Conservation (phyloP, 2,797 vertebrate species). For the Chlorospingus flavigularis region DNA sequence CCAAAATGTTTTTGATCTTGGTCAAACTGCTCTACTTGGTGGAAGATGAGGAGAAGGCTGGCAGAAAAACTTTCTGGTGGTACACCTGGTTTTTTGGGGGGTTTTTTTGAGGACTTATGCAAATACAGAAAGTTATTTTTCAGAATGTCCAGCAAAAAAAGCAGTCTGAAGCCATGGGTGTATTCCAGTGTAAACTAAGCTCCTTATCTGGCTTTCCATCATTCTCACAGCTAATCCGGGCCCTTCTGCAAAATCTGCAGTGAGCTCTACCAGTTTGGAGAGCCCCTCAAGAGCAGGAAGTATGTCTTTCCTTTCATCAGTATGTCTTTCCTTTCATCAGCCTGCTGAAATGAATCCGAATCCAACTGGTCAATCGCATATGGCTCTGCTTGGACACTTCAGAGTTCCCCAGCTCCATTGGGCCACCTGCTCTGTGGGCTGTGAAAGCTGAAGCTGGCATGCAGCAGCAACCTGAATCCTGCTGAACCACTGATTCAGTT, state of each 20-base stretch:
- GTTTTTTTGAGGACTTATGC: not conserved
- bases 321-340: not conserved
- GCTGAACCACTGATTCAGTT: not conserved
- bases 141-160: not conserved
- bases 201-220: not conserved
- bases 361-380: not conserved
- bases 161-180: not conserved
- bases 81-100: accelerated
- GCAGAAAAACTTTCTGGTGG: not conserved
- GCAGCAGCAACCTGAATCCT: not conserved
- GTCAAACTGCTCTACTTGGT: not conserved
- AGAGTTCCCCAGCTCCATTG: not conserved
- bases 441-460: not conserved
- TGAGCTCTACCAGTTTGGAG: not conserved
- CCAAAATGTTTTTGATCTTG: not conserved
- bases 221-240: not conserved
- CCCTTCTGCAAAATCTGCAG: not conserved
- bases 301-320: not conserved
- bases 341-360: not conserved
- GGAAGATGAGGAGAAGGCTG: not conserved
- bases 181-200: not conserved
- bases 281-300: not conserved
- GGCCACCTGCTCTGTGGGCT: not conserved
- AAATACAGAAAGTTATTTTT: not conserved
- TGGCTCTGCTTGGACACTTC: not conserved